Evolutionary conservation across 2,113 vertebrate genomes (phyloP).

Genomic region (Psammodynastes pulverulentus): DNA sequence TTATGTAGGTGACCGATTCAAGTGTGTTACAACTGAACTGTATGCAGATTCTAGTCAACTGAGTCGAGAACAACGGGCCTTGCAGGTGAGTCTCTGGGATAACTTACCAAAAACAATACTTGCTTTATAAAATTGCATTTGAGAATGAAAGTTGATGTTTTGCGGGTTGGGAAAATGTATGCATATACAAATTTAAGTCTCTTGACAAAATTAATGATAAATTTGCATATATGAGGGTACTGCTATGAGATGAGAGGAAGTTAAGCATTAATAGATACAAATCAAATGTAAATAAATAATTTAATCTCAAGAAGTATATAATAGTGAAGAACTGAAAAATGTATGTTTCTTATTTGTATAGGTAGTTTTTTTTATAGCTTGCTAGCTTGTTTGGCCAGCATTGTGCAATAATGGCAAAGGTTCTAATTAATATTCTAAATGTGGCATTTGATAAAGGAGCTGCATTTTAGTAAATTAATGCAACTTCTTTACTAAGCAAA

Average conservation of each 20-base stretch:
- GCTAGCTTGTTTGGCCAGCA: slow-evolving; percentile 53
- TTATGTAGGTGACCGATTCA: slow-evolving; percentile 98
- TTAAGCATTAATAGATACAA: slow-evolving; percentile 36
- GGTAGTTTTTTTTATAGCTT: slow-evolving; percentile 53
- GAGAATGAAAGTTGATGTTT: slow-evolving; percentile 55
- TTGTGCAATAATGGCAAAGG: slow-evolving; percentile 49
- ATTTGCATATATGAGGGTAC: slow-evolving; percentile 27
- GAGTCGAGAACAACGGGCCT: slow-evolving; percentile 93
- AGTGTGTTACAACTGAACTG: slow-evolving; percentile 96
- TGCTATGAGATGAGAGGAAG: slow-evolving; percentile 37
- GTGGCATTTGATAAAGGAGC: slow-evolving; percentile 57
- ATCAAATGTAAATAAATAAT: slow-evolving; percentile 45
- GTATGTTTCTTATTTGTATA: slow-evolving; percentile 57
- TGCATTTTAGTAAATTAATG: slow-evolving; percentile 61
- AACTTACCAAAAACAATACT: slow-evolving; percentile 24
- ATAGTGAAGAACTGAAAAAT: slow-evolving; percentile 53
- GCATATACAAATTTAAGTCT: neutral
- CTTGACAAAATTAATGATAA: slow-evolving; percentile 30
- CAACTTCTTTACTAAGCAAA: slow-evolving; percentile 43
- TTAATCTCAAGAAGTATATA: slow-evolving; percentile 58
- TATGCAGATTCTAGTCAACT: slow-evolving; percentile 98
- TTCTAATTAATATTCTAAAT: slow-evolving; percentile 58
- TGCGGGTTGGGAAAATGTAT: slow-evolving; percentile 39
- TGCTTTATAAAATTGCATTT: slow-evolving; percentile 48
- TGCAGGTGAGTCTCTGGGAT: slow-evolving; percentile 87